Percentiles rank a stretch among this genome's conserved stretches.
phyloP scores from a whole-genome alignment of 2,797 vertebrate species.

The Galaxias olidus region DNA sequence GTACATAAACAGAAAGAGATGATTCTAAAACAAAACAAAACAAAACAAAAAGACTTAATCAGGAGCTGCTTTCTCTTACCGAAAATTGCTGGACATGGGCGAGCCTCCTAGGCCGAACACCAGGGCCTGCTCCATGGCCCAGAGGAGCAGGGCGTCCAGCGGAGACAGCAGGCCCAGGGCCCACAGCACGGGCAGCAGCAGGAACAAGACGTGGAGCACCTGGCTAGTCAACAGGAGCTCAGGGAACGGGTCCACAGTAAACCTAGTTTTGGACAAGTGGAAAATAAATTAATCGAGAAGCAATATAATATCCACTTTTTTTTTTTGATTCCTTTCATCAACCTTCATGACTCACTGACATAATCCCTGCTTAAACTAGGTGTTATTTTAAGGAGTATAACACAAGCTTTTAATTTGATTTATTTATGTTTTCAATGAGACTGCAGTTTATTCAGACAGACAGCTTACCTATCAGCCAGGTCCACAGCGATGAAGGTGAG shows the following conservation, averaged over 20 bases:
- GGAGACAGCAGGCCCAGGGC: slow-evolving; percentile 91
- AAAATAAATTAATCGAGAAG: background rate
- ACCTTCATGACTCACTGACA: too few species aligned
- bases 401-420: too few species aligned
- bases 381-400: too few species aligned
- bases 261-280: slow-evolving; percentile 70
- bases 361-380: too few species aligned
- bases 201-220: slow-evolving; percentile 90
- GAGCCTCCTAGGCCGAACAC: slow-evolving; percentile 95
- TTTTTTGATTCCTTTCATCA: too few species aligned
- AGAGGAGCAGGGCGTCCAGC: slow-evolving; percentile 90
- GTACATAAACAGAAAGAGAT: background rate
- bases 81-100: slow-evolving; percentile 89
- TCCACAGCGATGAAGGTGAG: slow-evolving; percentile 91
- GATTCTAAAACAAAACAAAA: background rate
- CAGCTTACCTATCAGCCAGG: slow-evolving; percentile 87
- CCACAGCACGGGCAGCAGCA: slow-evolving; percentile 94
- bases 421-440: too few species aligned
- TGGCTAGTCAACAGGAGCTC: slow-evolving; percentile 87
- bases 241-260: slow-evolving; percentile 75
- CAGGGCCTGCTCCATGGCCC: slow-evolving; percentile 93
- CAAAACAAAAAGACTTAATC: background rate
- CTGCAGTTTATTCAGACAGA: too few species aligned
- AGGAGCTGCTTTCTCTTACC: slow-evolving; percentile 69
- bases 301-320: too few species aligned